Conservation (phyloP, 2,797 vertebrate species). For the Clarias laeviceps region DNA sequence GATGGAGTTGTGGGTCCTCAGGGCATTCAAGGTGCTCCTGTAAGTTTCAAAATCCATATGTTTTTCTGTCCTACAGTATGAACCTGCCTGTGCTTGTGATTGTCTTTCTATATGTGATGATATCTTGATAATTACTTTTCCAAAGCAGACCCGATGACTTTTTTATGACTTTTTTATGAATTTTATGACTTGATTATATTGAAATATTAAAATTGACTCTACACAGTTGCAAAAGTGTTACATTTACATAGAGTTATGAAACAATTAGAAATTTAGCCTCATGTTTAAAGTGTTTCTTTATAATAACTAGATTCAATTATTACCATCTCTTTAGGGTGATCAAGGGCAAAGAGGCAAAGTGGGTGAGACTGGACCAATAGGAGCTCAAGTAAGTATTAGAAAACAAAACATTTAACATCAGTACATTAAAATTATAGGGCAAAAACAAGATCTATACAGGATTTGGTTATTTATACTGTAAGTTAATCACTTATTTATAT, state of each 20-base stretch:
- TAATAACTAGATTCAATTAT: background rate
- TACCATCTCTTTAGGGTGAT: slow-evolving; percentile 80
- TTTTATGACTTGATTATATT: background rate
- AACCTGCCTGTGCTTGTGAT: background rate
- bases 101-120: background rate
- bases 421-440: background rate
- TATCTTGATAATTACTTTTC: background rate
- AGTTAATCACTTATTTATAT: background rate
- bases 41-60: slow-evolving; percentile 70
- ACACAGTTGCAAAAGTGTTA: background rate
- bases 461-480: background rate
- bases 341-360: slow-evolving; percentile 83
- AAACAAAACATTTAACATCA: background rate
- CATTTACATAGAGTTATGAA: background rate
- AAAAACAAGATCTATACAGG: background rate
- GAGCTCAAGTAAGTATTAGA: slow-evolving; percentile 76
- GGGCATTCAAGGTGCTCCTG: slow-evolving; percentile 83
- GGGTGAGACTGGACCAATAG: slow-evolving; percentile 85
- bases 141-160: background rate
- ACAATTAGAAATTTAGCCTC: background rate
- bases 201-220: background rate
- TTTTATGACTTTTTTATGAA: too few species aligned
- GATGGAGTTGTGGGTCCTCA: slow-evolving; percentile 80
- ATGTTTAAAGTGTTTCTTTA: background rate
- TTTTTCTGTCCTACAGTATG: background rate